Percentiles rank a stretch among this genome's conserved stretches.
phyloP scores from a whole-genome alignment of 2,113 vertebrate genomes.

The Menidia beryllina region DNA sequence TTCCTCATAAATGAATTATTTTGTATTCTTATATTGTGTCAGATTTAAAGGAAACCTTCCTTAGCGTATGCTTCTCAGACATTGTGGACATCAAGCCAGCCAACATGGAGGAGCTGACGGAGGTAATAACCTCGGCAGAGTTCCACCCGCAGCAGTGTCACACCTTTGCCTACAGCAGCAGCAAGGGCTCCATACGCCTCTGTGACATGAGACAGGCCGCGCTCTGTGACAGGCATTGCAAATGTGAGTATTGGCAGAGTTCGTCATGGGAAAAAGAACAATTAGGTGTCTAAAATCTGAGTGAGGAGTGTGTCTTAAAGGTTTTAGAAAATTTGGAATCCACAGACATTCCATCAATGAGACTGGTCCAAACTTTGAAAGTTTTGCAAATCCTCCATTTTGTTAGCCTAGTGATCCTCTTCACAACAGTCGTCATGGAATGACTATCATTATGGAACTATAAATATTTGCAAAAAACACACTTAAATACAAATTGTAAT shows the following conservation, averaged over 20 bases:
- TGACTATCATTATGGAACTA: no score
- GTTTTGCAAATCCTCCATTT: no score
- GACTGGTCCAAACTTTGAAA: no score
- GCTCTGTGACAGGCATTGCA: conserved; percentile 94
- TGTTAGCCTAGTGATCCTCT: no score
- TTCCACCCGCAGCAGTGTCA: conserved; percentile 96
- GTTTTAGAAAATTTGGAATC: no score
- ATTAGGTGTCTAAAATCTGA: neutral
- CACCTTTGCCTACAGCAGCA: conserved; percentile 98
- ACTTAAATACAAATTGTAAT: neutral
- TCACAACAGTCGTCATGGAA: no score
- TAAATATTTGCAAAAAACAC: neutral
- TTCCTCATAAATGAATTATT: neutral
- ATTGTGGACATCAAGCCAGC: conserved; percentile 96
- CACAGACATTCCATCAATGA: no score
- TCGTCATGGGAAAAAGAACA: conserved; percentile 2
- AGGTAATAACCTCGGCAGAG: conserved; percentile 95
- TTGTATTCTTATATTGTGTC: neutral
- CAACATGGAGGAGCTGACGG: conserved; percentile 97
- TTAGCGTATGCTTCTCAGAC: conserved; percentile 86
- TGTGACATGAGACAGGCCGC: conserved; percentile 94
- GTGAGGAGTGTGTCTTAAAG: no score
- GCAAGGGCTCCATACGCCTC: conserved; percentile 95
- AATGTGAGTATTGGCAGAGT: conserved; percentile 86
- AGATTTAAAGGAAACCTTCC: conserved; percentile 68